Evolutionary conservation across 30 jellyfish, hydroid and myxozoan species (phyloP).

Genomic region (Aurelia sp.): DNA sequence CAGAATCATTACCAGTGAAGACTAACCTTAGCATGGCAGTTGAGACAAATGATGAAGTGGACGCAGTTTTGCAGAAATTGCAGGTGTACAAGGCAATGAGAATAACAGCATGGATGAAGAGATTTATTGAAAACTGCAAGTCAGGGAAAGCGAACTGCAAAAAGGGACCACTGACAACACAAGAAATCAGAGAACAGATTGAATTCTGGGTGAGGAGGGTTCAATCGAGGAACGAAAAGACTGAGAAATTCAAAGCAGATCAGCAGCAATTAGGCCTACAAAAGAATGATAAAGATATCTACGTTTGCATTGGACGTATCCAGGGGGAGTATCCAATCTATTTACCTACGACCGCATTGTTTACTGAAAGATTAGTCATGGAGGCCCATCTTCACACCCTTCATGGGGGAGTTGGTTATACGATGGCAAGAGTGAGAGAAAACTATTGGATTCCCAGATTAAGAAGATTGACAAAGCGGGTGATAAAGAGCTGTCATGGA

Average conservation of each 20-base stretch:
- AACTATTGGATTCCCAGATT: constrained; percentile 56
- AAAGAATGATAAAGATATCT: too few relatives aligned
- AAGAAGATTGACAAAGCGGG: constrained; percentile 2
- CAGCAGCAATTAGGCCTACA: too few relatives aligned
- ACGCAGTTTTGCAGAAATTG: background rate
- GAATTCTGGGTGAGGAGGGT: too few relatives aligned
- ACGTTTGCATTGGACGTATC: too few relatives aligned
- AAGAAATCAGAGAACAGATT: constrained; percentile 47
- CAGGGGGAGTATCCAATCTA: constrained; percentile 9
- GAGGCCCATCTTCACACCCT: constrained; percentile 36
- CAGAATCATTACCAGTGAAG: too few relatives aligned
- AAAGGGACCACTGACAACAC: background rate
- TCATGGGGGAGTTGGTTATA: constrained; percentile 27
- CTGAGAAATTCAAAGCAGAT: too few relatives aligned
- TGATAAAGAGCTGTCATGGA: constrained; percentile 29
- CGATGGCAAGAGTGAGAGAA: constrained; percentile 38
- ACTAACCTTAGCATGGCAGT: too few relatives aligned
- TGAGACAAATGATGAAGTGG: background rate
- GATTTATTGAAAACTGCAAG: background rate
- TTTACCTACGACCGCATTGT: constrained; percentile 21
- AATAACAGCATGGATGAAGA: constrained; percentile 8
- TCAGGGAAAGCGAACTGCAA: constrained; percentile 7
- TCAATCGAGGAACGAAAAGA: too few relatives aligned
- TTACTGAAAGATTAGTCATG: constrained; percentile 6
- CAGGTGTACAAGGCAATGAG: background rate